Percentiles rank a stretch among this genome's conserved stretches.
phyloP scores from a whole-genome alignment of 2,113 vertebrate genomes.

The Hemibagrus wyckioides region DNA sequence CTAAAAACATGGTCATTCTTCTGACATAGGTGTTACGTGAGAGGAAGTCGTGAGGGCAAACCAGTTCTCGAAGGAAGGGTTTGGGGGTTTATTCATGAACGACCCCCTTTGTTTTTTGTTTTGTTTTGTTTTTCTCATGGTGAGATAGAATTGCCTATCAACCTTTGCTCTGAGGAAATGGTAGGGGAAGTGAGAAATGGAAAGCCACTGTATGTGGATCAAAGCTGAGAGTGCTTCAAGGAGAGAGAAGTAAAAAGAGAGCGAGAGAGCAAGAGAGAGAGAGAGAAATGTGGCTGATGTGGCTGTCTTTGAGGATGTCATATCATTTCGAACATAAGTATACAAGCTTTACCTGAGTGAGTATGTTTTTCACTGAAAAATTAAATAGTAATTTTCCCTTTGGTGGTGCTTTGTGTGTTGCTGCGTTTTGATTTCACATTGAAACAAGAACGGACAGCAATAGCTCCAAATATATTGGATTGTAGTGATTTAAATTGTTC shows the following conservation, averaged over 20 bases:
- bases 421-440: background rate
- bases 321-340: slow-evolving; percentile 6
- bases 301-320: slow-evolving; percentile 25
- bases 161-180: slow-evolving; percentile 23
- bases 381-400: background rate
- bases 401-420: slow-evolving; percentile 11
- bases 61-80: background rate
- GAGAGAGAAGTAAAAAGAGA: slow-evolving; percentile 43
- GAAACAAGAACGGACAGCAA: background rate
- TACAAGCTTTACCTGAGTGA: background rate
- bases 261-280: slow-evolving; percentile 11
- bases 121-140: background rate
- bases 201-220: slow-evolving; percentile 23
- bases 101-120: background rate
- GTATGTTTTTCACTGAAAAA: background rate
- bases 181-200: slow-evolving; percentile 12
- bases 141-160: slow-evolving; percentile 11
- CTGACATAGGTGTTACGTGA: slow-evolving; percentile 5
- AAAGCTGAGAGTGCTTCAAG: slow-evolving; percentile 11
- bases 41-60: slow-evolving; percentile 2
- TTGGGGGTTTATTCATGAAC: background rate
- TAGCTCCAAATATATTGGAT: background rate
- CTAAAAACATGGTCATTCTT: background rate
- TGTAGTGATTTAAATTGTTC: background rate
- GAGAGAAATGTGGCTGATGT: slow-evolving; percentile 12